These are phyloP conservation scores for Fulica atra DNA, from an alignment of 2,113 vertebrate species.

Conservation along the genomic window DNA sequence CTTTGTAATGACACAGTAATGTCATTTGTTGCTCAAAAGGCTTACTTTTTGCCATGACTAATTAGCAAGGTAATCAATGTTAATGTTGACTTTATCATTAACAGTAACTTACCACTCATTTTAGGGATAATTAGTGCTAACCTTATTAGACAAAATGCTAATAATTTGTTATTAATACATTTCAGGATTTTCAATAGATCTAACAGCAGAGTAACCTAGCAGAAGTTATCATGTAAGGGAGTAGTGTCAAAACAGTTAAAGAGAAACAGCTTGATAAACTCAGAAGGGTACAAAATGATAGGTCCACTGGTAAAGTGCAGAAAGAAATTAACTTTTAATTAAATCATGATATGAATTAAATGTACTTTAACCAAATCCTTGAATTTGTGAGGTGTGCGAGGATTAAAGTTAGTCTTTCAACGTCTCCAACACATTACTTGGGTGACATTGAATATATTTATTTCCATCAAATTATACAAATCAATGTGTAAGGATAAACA, in stretches of 20 bases:
- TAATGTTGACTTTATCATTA: conserved; percentile 62
- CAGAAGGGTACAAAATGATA: neutral
- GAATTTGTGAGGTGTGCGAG: neutral
- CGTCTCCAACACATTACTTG: neutral
- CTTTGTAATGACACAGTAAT: conserved; percentile 24
- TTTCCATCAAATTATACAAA: neutral
- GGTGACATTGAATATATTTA: neutral
- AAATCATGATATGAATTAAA: neutral
- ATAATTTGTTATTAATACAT: conserved; percentile 46
- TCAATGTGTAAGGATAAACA: neutral
- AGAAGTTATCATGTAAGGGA: neutral
- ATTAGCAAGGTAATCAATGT: conserved; percentile 59
- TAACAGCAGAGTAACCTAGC: neutral
- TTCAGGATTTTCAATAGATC: neutral
- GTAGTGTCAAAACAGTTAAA: neutral
- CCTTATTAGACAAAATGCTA: conserved; percentile 20
- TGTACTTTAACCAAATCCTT: neutral
- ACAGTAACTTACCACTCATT: conserved; percentile 36
- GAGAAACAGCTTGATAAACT: neutral
- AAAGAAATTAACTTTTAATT: neutral
- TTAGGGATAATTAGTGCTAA: conserved; percentile 50
- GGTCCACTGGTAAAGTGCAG: neutral
- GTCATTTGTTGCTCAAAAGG: conserved; percentile 56
- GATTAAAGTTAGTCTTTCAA: neutral
- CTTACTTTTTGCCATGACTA: conserved; percentile 33